Evolutionary conservation across 2,797 vertebrate species (phyloP).

Genomic region (Chelon labrosus): DNA sequence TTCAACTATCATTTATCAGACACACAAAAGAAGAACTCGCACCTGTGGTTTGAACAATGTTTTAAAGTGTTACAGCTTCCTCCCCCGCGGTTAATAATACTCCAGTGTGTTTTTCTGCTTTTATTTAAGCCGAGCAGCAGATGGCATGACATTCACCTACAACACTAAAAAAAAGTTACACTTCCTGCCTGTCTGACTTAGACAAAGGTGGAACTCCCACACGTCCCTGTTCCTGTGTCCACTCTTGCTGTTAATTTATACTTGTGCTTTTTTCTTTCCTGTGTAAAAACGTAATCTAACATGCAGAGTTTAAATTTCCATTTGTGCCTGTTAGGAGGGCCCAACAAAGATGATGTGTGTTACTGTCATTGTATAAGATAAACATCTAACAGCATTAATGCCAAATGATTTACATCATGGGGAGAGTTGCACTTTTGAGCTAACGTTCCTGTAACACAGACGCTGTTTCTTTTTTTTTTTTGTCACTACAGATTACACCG

Average conservation of each 20-base stretch:
- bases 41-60: conserved; percentile 5
- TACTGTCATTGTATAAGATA: conserved; percentile 19
- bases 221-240: conserved; percentile 26
- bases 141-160: conserved; percentile 28
- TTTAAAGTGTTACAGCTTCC: conserved; percentile 3
- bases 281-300: conserved; percentile 44
- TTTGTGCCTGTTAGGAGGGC: conserved; percentile 26
- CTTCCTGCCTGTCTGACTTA: conserved; percentile 30
- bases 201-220: conserved; percentile 47
- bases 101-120: neutral
- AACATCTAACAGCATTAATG: conserved; percentile 20
- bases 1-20: conserved; percentile 16
- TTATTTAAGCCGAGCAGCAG: conserved; percentile 19
- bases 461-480: conserved; percentile 29
- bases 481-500: conserved; percentile 34
- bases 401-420: conserved; percentile 41
- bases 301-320: conserved; percentile 33
- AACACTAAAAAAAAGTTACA: conserved; percentile 48
- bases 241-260: conserved; percentile 25
- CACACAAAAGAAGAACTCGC: conserved; percentile 16
- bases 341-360: neutral
- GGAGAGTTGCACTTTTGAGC: conserved; percentile 18
- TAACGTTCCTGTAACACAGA: conserved; percentile 32
- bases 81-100: neutral
- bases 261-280: conserved; percentile 44